Percentiles rank a stretch among this genome's conserved stretches.
Conservation (phyloP, 2,113 vertebrate species). For the Cromileptes altivelis region DNA sequence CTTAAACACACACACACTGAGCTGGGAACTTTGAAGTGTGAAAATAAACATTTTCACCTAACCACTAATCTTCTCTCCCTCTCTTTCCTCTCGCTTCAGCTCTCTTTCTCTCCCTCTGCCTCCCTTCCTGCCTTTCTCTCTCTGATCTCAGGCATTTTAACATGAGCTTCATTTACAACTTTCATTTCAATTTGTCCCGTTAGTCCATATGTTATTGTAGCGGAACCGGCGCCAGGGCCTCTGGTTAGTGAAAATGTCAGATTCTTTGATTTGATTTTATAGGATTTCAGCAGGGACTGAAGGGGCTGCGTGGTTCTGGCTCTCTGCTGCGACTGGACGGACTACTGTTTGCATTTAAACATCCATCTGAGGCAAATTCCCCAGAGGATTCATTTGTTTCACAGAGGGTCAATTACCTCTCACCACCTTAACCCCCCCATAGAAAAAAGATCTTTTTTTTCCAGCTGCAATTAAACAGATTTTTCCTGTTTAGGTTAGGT, state of each 20-base stretch:
- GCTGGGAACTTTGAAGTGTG: slow-evolving; percentile 81
- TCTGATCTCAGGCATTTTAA: slow-evolving; percentile 69
- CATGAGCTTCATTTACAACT: slow-evolving; percentile 82
- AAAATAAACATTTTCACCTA: slow-evolving; percentile 85
- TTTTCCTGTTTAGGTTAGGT: slow-evolving; percentile 98
- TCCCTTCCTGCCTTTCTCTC: background rate
- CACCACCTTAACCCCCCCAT: slow-evolving; percentile 68
- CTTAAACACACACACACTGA: slow-evolving; percentile 77
- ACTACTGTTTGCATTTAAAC: slow-evolving; percentile 97
- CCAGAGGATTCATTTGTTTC: slow-evolving; percentile 94
- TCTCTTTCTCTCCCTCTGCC: background rate
- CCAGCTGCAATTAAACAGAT: slow-evolving; percentile 93
- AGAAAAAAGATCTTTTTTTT: slow-evolving; percentile 77
- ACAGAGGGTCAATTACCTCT: slow-evolving; percentile 94
- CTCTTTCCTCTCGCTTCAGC: background rate
- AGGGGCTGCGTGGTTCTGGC: slow-evolving; percentile 70
- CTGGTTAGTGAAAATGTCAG: slow-evolving; percentile 93
- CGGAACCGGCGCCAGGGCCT: slow-evolving; percentile 86
- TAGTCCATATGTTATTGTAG: slow-evolving; percentile 84
- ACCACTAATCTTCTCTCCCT: slow-evolving; percentile 74
- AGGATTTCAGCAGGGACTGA: slow-evolving; percentile 92
- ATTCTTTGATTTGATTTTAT: slow-evolving; percentile 95
- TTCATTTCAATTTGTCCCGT: slow-evolving; percentile 86
- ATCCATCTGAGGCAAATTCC: slow-evolving; percentile 92
- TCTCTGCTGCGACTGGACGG: slow-evolving; percentile 85